Base-by-base conservation (phyloP, 2,888 invertebrate genomes). In the Endotricha flammealis region DNA sequence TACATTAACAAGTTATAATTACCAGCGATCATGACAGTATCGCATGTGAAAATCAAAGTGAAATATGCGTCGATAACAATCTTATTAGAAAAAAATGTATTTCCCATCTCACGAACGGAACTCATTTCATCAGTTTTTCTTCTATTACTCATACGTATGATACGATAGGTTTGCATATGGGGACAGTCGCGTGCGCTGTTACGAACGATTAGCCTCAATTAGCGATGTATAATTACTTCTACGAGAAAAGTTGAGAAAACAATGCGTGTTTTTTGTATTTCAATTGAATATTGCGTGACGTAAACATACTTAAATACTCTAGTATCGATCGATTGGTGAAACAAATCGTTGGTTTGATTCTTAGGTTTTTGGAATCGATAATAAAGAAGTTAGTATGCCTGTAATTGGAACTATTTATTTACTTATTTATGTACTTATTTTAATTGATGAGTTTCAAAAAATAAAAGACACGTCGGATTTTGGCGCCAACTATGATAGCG, bases 201-300 rank as follows among this genome's bases (percentile, higher is more conserved):
- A 63, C 67, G 50, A 64, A 20, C 66, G 68, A 80, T 80, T 80
- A 72, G 60, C 46, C 61, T 48, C 74, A 72, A 77, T 79, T 72
- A 75, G 59, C 47, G 46, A 52, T n/a, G 34, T 51, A 37, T 73
- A 72, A 75, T 77, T 69, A 60, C 59, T 4, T 39, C 33, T 62
- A 52, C 60, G 68, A 67, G 66, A 78, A 76, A 78, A 71, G 63
- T 64, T 37, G 58, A 47, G 41, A 45, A 57, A 56, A 64, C 63
- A 64, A 64, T 16, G 16, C 4, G 16, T 16, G 16, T 3, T 16
- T 16, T 4, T 16, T 16, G 16, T 16, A 16, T 6, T 16, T 16
- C 6, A 4, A 16, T 16, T 16, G 16, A 16, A 16, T n/a, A n/a
- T n/a, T n/a, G n/a, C n/a, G n/a, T n/a, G n/a, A n/a, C n/a, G n/a